Conservation (phyloP, 2,797 vertebrate genomes). For the Muscicapa comitata region DNA sequence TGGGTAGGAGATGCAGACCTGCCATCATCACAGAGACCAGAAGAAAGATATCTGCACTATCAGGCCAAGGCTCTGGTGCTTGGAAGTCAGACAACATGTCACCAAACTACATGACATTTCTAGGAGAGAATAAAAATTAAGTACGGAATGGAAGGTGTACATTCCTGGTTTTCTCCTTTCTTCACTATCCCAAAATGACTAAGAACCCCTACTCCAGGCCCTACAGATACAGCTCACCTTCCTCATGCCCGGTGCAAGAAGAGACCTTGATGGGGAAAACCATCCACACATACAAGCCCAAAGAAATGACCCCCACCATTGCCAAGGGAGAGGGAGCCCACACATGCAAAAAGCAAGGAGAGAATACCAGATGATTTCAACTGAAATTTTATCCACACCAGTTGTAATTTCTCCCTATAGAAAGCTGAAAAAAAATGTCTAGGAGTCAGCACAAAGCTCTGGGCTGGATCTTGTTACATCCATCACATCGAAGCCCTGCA, state of each 20-base stretch:
- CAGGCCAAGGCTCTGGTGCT: neutral
- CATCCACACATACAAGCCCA: neutral
- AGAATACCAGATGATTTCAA: rapidly evolving
- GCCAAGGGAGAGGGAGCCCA: neutral
- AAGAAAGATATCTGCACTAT: neutral
- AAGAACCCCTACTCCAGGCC: neutral
- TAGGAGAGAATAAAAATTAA: neutral
- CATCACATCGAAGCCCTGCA: neutral
- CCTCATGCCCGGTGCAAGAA: neutral
- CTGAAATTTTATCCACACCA: neutral
- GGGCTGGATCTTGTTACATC: neutral
- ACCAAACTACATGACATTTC: neutral
- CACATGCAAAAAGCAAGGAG: neutral
- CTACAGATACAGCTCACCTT: neutral
- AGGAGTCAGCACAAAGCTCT: neutral
- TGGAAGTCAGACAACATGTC: neutral
- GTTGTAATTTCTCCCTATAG: neutral
- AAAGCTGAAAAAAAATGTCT: neutral
- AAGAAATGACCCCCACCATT: neutral
- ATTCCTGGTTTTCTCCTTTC: neutral
- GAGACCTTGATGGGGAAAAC: neutral
- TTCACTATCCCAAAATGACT: neutral
- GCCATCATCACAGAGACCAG: neutral
- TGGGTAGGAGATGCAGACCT: neutral
- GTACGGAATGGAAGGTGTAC: neutral